phyloP scores from a whole-genome alignment of 2,113 vertebrate species.

The Xiphophorus maculatus region DNA sequence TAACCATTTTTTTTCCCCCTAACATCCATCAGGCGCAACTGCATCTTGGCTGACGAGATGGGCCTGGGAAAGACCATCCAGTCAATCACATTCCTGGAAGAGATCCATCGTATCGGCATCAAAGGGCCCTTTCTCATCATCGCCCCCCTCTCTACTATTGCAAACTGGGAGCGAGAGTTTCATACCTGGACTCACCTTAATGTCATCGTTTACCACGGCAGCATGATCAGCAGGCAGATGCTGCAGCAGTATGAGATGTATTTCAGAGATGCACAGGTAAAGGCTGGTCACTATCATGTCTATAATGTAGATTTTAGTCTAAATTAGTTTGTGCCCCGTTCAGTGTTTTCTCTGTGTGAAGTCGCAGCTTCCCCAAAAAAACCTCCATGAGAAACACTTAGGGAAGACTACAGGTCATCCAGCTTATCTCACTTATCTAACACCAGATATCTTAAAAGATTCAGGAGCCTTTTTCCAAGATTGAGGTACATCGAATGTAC shows the following conservation, averaged over 20 bases:
- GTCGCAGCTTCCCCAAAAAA: neutral
- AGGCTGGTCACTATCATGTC: neutral
- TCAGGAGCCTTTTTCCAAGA: conserved; percentile 14
- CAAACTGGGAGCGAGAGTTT: conserved; percentile 98
- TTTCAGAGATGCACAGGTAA: conserved; percentile 95
- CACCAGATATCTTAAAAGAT: neutral
- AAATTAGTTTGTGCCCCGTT: too few species aligned
- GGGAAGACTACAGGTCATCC: neutral
- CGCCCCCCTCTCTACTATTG: conserved; percentile 96
- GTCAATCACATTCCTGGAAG: conserved; percentile 96
- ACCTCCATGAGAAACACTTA: too few species aligned
- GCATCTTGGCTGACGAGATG: conserved; percentile 99
- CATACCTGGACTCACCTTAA: conserved; percentile 95
- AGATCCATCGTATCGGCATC: conserved; percentile 90
- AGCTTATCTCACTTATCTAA: conserved; percentile 1
- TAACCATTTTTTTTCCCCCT: neutral
- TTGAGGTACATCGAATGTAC: conserved; percentile 5
- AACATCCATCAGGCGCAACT: conserved; percentile 86
- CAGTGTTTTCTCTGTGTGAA: too few species aligned
- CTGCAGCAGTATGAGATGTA: conserved; percentile 99
- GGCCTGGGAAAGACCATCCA: conserved; percentile 99
- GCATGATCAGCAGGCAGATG: conserved; percentile 97
- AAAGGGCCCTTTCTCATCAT: conserved; percentile 95
- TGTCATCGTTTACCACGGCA: conserved; percentile 96
- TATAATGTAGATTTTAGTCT: too few species aligned